Evolutionary conservation across 2,888 invertebrate species (phyloP).

Genomic region (Holacanthella duospinosa): DNA sequence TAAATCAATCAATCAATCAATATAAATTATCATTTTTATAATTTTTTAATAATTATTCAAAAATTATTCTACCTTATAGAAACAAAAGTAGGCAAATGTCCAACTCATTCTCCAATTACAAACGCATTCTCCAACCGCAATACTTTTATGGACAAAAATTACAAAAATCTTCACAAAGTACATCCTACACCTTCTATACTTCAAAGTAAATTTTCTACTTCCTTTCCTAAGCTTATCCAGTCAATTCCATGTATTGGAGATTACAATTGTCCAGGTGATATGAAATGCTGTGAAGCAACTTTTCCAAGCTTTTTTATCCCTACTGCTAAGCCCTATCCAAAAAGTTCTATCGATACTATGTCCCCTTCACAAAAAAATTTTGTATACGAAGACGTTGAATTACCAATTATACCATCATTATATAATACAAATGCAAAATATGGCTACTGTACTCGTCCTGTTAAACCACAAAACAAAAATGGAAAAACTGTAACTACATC

Average conservation of each 20-base stretch:
- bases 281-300: not conserved
- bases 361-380: too few species aligned
- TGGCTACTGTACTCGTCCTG: too few species aligned
- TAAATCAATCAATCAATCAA: conserved; percentile 9
- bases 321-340: too few species aligned
- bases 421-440: too few species aligned
- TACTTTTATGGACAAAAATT: not conserved
- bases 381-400: too few species aligned
- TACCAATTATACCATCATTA: too few species aligned
- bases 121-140: not conserved
- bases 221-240: too few species aligned
- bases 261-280: not conserved
- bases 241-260: not conserved
- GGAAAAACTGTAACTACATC: too few species aligned
- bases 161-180: not conserved
- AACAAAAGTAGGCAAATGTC: not conserved
- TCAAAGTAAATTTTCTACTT: not conserved
- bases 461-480: too few species aligned
- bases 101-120: not conserved
- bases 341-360: too few species aligned
- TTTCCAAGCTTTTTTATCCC: too few species aligned
- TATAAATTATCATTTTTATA: not conserved
- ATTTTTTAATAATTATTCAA: not conserved
- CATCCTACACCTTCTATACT: not conserved
- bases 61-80: not conserved